These are phyloP conservation scores for Mesoligia furuncula DNA, from an alignment of 2,888 invertebrate species.

Conservation along the genomic window DNA sequence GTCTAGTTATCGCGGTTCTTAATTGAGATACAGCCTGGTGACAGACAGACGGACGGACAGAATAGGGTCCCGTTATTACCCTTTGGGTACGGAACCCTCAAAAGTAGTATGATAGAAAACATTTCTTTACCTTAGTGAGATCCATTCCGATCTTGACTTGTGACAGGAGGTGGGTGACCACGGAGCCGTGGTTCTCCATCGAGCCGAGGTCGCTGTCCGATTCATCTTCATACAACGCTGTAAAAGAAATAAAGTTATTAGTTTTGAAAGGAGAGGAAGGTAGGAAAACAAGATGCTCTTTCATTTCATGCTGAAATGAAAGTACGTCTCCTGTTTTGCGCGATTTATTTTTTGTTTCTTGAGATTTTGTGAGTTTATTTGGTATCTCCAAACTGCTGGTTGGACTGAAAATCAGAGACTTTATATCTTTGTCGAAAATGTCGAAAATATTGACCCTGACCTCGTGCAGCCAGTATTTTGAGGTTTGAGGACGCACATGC, in stretches of 20 bases:
- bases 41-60: too few relatives aligned
- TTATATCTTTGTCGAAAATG: not conserved
- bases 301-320: not conserved
- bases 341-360: too few relatives aligned
- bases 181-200: slow-evolving; percentile 99
- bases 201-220: slow-evolving; percentile 96
- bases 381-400: not conserved
- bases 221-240: slow-evolving; percentile 97
- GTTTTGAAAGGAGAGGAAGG: too few relatives aligned
- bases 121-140: slow-evolving; percentile 94
- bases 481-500: not conserved
- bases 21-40: too few relatives aligned
- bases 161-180: slow-evolving; percentile 98
- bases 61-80: too few relatives aligned
- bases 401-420: not conserved
- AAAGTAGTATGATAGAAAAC: not conserved
- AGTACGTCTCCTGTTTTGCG: not conserved
- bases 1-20: too few relatives aligned
- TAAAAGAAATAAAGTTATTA: slow-evolving; percentile 72
- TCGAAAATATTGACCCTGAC: not conserved
- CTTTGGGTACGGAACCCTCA: too few relatives aligned
- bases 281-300: not conserved
- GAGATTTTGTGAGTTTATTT: not conserved
- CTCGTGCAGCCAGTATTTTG: too few relatives aligned
- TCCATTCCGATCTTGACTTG: slow-evolving; percentile 99